Percentiles rank a stretch among this genome's conserved stretches.
Conservation (phyloP, 2,113 vertebrate species). For the Cephalopterus ornatus region DNA sequence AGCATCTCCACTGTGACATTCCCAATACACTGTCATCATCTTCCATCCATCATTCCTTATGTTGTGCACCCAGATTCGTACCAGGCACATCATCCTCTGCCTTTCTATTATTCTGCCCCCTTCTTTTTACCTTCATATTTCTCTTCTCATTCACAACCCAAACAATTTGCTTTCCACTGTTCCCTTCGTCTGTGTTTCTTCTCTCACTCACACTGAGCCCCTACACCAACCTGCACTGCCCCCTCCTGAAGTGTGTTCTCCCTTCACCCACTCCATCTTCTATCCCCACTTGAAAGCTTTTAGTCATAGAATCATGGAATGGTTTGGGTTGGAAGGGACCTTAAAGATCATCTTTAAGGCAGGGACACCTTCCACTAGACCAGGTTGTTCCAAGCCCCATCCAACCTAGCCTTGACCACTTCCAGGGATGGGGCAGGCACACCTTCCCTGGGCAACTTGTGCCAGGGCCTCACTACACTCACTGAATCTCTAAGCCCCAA, state of each 20-base stretch:
- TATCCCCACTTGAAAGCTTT: background rate
- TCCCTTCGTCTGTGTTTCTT: background rate
- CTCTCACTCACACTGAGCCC: background rate
- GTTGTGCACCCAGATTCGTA: background rate
- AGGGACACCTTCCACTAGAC: background rate
- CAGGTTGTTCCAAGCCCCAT: background rate
- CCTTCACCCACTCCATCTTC: background rate
- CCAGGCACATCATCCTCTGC: background rate
- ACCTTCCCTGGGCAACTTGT: background rate
- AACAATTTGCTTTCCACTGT: background rate
- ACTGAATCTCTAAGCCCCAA: background rate
- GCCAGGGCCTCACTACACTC: background rate
- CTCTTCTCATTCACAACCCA: background rate
- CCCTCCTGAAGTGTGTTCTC: background rate
- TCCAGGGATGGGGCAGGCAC: background rate
- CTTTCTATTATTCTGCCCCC: background rate
- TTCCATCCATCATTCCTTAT: background rate
- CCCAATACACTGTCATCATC: background rate
- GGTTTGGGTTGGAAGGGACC: background rate
- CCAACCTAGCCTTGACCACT: background rate
- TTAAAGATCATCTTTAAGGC: rapidly evolving
- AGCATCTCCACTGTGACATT: background rate
- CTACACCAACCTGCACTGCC: background rate
- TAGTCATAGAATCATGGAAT: background rate
- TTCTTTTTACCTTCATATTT: background rate